Evolutionary conservation across 2,113 vertebrate genomes (phyloP), one percentile per base, ranked within the genome.

Genomic region (Chloroceryle aenea): DNA sequence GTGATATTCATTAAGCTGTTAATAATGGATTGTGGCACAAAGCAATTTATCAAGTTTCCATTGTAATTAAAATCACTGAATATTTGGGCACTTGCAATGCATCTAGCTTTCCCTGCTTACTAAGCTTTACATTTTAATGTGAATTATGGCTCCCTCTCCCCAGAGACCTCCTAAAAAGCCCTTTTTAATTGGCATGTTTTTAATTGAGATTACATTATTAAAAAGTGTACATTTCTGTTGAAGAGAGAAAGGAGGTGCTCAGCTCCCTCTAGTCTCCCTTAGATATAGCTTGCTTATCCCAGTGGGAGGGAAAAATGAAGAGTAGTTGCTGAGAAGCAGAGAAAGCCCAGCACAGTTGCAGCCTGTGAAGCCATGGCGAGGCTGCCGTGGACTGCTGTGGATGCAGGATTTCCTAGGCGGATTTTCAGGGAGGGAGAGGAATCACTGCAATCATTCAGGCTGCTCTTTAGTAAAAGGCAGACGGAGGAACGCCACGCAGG

Each of bases 21-120:
- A 97, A 95, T 96, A 96, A 97, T 93, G 75, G 72, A 94, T 89
- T 94, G 92, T 66, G 89, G 93, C 93, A 96, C 82, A 96, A 95
- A 97, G 94, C 96, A 96, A 96, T 96, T 96, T 95, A 96, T 97
- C 91, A 96, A 66, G 93, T 95, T 97, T 97, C 96, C 94, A 85
- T 87, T 97, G 94, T 97, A 96, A 97, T 96, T 97, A 97, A 97
- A 97, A 96, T 94, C 93, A 92, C 79, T 69, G 87, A 97, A 89
- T 96, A 95, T 95, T 94, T 83, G 88, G 96, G 80, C 90, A 89
- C 88, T 97, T 90, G 92, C 87, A 96, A 91, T 71, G 93, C 80
- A 96, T 93, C 96, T 92, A 97, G 90, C 90, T 93, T 76, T 96
- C 56, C 73, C 83, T 90, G 95, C 93, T 95, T 90, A 92, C 73